These are phyloP conservation scores for Heptranchias perlo DNA, from an alignment of 2,113 vertebrate genomes.

Conservation along the genomic window DNA sequence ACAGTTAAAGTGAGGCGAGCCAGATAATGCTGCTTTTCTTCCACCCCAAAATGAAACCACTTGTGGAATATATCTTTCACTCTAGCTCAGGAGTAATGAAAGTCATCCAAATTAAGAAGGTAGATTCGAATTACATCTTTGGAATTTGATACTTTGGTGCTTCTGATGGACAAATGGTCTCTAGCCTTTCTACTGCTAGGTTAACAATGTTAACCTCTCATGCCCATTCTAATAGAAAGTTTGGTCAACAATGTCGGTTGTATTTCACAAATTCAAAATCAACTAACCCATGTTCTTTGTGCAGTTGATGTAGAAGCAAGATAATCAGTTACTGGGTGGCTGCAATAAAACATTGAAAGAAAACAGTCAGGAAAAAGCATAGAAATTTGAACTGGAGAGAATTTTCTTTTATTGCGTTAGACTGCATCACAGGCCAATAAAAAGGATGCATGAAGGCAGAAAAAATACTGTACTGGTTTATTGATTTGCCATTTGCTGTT, in stretches of 20 bases:
- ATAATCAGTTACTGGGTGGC: slow-evolving; percentile 4
- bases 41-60: neutral
- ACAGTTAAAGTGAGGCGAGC: neutral
- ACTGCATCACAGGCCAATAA: neutral
- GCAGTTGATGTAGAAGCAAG: neutral
- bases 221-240: neutral
- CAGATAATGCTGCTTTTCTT: neutral
- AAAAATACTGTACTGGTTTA: neutral
- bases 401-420: neutral
- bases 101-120: neutral
- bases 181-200: neutral
- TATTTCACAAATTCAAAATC: slow-evolving; percentile 6
- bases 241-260: neutral
- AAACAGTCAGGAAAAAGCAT: neutral
- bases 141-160: neutral
- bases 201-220: neutral
- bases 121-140: neutral
- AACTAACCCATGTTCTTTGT: neutral
- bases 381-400: neutral
- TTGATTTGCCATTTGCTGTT: neutral
- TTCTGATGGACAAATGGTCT: neutral
- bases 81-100: neutral
- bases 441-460: neutral
- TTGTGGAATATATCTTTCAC: neutral
- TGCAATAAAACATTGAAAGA: slow-evolving; percentile 30